Evolutionary conservation across 92 coral and sea anemone genomes (phyloP), one percentile per base, ranked within the genome.

Genomic region (Diadumene lineata): DNA sequence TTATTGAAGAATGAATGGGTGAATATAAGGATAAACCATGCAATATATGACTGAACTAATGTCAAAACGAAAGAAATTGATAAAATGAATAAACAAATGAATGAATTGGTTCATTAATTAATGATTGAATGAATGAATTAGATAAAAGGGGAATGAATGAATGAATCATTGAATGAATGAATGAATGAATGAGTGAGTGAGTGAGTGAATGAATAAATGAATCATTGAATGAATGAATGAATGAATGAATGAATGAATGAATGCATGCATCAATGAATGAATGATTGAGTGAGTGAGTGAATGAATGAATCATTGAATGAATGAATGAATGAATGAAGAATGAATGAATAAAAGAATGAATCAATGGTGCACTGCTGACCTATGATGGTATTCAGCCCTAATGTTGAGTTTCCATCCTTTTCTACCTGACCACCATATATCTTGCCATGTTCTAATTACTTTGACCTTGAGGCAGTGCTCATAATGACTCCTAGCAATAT

Each of bases 361-460:
- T n/a, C n/a, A n/a, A n/a, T n/a, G 25, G 34, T 2, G 26, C 23
- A 16, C 15, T 23, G 29, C 16, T 25, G 30, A 85, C 98, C 98
- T 92, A 81, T 94, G 89, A 56, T 94, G 98, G 74, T 94, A 94
- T 48, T 94, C 98, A 56, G 98, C 98, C 67, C 98, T 84, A 62
- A 94, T 92, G 70, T 88, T 89, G 16, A 91, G 86, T 69, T 94
- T 94, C 98, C 98, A 94, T 69, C 97, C 98, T 65, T 88, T 94
- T 27, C 89, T 75, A 11, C 96, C 97, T 28, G 89, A 64, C 98
- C 98, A 94, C 98, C 98, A 94, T 57, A 89, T 79, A 60, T 88
- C 97, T 73, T 94, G 97, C 98, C 98, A 94, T 28, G 85, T 79
- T 72, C 70, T 67, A 13, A 94, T 24, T 9, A 76, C 84, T 30